Conservation (phyloP, 2,888 invertebrate species). For the Nudaria mundana region DNA sequence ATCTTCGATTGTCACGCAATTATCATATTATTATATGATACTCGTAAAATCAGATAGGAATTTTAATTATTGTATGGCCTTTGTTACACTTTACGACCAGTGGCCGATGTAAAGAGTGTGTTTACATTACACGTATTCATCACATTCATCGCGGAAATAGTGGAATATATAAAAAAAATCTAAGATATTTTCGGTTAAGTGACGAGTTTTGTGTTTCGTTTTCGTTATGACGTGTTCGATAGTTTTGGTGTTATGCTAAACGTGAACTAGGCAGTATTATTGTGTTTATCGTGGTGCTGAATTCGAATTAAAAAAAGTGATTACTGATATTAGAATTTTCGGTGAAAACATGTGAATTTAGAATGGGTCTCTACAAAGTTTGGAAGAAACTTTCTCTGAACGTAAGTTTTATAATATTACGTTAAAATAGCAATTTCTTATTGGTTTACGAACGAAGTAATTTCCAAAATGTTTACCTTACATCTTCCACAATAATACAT, state of each 20-base stretch:
- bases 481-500: neutral
- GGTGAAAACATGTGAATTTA: conserved; percentile 28
- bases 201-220: conserved; percentile 32
- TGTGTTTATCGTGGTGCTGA: conserved; percentile 13
- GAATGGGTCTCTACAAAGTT: conserved; percentile 53
- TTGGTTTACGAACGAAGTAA: too few species aligned
- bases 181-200: conserved; percentile 45
- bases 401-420: conserved; percentile 33
- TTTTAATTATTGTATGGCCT: conserved; percentile 11
- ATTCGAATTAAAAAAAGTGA: conserved; percentile 7
- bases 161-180: conserved; percentile 47
- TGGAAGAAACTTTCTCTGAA: conserved; percentile 43
- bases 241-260: conserved; percentile 46
- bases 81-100: conserved; percentile 22
- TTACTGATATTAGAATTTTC: conserved; percentile 24
- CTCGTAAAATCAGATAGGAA: conserved; percentile 21
- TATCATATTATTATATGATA: too few species aligned
- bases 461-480: neutral
- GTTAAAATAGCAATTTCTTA: too few species aligned
- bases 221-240: conserved; percentile 36
- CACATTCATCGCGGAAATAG: conserved; percentile 41
- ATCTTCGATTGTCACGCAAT: conserved; percentile 17
- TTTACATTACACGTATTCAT: conserved; percentile 36
- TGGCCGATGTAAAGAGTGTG: conserved; percentile 38
- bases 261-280: conserved; percentile 35